These are phyloP conservation scores for Actinia equina DNA, from an alignment of 64 coral and sea anemone species.

Conservation along the genomic window DNA sequence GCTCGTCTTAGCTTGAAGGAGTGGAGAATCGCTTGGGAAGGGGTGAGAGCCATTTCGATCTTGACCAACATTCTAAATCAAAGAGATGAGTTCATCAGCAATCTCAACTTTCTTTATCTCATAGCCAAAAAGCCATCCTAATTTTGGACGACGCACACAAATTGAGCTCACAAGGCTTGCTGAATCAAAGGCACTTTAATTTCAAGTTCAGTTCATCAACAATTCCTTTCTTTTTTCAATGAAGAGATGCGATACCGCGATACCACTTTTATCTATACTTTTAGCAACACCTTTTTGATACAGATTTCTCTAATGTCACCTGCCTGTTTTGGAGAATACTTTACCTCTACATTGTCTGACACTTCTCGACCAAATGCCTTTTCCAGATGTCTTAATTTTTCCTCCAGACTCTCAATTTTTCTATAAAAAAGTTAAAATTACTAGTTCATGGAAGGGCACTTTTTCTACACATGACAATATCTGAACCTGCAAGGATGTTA, in stretches of 20 bases:
- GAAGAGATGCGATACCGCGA: background rate
- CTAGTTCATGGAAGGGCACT: too few relatives aligned
- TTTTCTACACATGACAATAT: too few relatives aligned
- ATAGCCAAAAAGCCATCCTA: too few relatives aligned
- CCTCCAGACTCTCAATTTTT: slow-evolving; percentile 9
- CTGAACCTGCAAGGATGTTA: too few relatives aligned
- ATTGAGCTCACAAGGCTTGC: too few relatives aligned
- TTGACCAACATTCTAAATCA: background rate
- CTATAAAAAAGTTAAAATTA: background rate
- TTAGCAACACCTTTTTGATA: background rate
- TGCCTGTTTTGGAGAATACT: background rate
- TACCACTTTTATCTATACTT: too few relatives aligned
- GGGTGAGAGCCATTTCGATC: background rate
- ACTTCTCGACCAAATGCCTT: background rate
- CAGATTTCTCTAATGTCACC: background rate
- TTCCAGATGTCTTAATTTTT: background rate
- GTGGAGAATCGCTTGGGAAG: background rate
- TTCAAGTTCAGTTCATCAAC: background rate
- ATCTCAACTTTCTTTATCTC: background rate
- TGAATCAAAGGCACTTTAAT: background rate
- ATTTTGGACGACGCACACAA: too few relatives aligned
- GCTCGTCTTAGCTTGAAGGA: background rate
- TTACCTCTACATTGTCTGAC: background rate
- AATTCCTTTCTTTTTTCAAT: background rate
- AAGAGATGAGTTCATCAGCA: too few relatives aligned